Base-by-base conservation (phyloP, 2,888 invertebrate species). In the Phymatocera aterrima region DNA sequence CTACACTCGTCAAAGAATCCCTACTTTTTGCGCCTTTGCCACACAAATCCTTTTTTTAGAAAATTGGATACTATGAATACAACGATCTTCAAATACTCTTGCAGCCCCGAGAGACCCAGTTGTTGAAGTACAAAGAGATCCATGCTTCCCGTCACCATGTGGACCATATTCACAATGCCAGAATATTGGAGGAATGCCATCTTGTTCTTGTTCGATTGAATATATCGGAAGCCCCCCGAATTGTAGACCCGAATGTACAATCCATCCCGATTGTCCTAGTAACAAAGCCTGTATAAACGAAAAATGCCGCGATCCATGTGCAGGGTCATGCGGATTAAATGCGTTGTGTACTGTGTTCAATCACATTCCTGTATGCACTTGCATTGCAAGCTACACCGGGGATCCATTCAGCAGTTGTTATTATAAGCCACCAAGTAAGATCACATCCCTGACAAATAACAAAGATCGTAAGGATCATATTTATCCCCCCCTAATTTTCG, bases 281-380 rank as follows among this genome's bases (percentile, higher is more conserved):
- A 83, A 88, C 78, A 84, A 84, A 81, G 89, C 89, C 72, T 89
- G 89, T 61, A 82, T 86, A 8, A 83, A 87, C 85, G 87, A 89
- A 81, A 88, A 90, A 80, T 91, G 91, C 82, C 79, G 81, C 80
- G 88, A 91, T 82, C 90, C 91, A 75, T 91, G 91, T 80, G 85
- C 88, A 12, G 89, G 88, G 65, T 88, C 89, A 40, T 92, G 92
- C 81, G 91, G 91, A 4, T 85, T 86, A 43, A 87, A 88, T 80
- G 91, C 91, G 5, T 83, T 85, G 54, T 91, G 91, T 77, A 85
- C 87, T 77, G 88, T 88, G 3, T 80, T 85, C 64, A 90, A 91
- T 81, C 90, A 91, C 82, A 86, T 87, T 21, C 88, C 91, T 5
- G 84, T 88, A 68, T 91, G 91, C 81, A 85, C 85, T 64, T 92